Percentiles rank a stretch among this genome's conserved stretches.
Conservation (phyloP, 92 coral and sea anemone genomes). For the Heliopora coerulea region DNA sequence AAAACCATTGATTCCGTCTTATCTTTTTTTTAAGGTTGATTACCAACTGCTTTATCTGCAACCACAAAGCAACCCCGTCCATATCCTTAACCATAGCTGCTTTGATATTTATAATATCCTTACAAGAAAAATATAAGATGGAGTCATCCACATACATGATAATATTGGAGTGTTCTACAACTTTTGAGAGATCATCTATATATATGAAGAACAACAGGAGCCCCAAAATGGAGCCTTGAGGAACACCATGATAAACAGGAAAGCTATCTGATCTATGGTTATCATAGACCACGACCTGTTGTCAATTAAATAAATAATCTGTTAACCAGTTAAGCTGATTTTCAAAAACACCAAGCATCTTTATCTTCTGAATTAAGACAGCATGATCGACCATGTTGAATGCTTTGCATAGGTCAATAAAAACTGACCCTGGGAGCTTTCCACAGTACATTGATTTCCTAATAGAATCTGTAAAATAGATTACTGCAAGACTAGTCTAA, state of each 20-base stretch:
- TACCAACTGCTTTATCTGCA: conserved; percentile 5
- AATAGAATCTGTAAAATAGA: conserved; percentile 4
- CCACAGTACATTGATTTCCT: conserved; percentile 13
- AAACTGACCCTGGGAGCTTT: conserved; percentile 17
- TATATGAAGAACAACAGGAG: conserved; percentile 4
- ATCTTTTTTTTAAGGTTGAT: conserved; percentile 3
- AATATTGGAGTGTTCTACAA: conserved; percentile 17
- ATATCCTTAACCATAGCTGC: not conserved
- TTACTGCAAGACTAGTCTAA: conserved; percentile 10
- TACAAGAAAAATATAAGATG: not conserved
- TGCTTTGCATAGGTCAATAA: conserved; percentile 6
- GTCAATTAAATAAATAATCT: not conserved
- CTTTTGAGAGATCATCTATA: not conserved
- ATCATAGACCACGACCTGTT: not conserved
- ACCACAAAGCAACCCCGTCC: conserved; percentile 1
- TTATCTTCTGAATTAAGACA: not conserved
- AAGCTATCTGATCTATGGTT: not conserved
- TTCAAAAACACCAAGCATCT: not conserved
- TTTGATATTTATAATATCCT: not conserved
- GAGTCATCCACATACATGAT: conserved; percentile 41
- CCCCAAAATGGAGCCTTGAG: conserved; percentile 17
- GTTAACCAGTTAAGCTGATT: conserved; percentile 9
- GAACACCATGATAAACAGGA: conserved; percentile 1
- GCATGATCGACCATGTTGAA: conserved; percentile 2
- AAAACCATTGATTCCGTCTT: conserved; percentile 15